Base-by-base conservation (phyloP, 2,888 invertebrate genomes). In the Pachliopta kotzebuea region DNA sequence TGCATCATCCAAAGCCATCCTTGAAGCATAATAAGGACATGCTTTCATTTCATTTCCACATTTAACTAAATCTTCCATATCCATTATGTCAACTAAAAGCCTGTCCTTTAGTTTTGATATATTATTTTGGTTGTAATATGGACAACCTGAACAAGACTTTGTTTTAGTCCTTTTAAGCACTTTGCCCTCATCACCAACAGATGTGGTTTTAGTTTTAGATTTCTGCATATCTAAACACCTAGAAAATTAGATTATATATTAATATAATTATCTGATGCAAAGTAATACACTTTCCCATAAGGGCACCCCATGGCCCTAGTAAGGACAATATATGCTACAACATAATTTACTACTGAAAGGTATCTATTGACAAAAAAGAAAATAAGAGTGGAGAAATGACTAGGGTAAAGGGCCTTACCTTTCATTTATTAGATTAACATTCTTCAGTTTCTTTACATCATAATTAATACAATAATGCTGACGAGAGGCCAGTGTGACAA, bases 1-100 rank as follows among this genome's bases (percentile, higher is more conserved):
- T 11, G 98, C 96, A 80, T 96, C 95, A 69, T 95, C 94, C 29
- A 97, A 91, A 6, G 98, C 96, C 78, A 94, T 93, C 74, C 98
- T 93, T 0, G 96, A 93, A 0, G 97, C 96, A 85, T 99, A 99
- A 90, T 99, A 99, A 0, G 99, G 97, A 85, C 99, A 99, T 0
- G 96, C 96, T 69, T 95, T 94, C 58, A 95, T 76, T 68, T 94
- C 88, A 75, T 94, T 93, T 0, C 95, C 97, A 72, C 89, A 88
- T 53, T 86, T 88, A 0, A 96, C 95, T 62, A 98, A 88, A 74
- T 98, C 97, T 83, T 99, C 98, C 74, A 99, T 95, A 84, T 99
- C 98, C 77, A 94, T 90, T 17, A 98, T 94, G 67, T 96, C 94
- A 0, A 93, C 91, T 7, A 97, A 79, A 57, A 94, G 90, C 62